Evolutionary conservation across 1,140 invertebrate genomes (phyloP), one percentile per base, ranked within the genome.

Genomic region (Apocrypta bakeri): DNA sequence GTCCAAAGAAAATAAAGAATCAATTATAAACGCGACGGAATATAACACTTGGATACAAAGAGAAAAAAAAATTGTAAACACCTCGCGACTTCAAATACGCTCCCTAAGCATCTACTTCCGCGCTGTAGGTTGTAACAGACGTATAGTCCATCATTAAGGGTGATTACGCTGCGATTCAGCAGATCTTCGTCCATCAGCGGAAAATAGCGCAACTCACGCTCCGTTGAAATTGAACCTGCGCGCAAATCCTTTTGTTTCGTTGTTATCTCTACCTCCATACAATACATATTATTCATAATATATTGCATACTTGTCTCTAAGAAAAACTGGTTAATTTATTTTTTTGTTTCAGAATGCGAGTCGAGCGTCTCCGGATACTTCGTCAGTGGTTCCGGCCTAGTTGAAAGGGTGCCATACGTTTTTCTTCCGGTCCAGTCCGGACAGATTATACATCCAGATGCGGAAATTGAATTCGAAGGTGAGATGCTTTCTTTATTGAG

Each of bases 401-500:
- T 93, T 61, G 96, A 97, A 87, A 95, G 94, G 88, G 96, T 97
- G 81, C 97, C 97, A 21, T 97, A 97, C 88, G 95, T 98, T 21
- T 97, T 96, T 90, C 91, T 97, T 83, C 96, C 97, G 8, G 48
- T 56, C 2, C 92, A 96, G 31, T 95, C 95, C 86, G 96, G 96
- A 25, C 96, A 97, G 90, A 96, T 97, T 84, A 95, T 97, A 85
- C 95, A 97, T 92, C 96, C 96, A 0, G 96, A 96, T 81, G 95
- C 95, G 84, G 96, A 97, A 92, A 96, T 98, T 86, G 94, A 93
- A 84, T 96, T 97, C 89, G 92, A 94, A 91, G 96, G 96, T 97
- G 91, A 94, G 93, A 92, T 27, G 63, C 21, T 31, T n/a, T n/a
- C n/a, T n/a, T n/a, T n/a, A n/a, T n/a, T n/a, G n/a, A n/a, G n/a